Conservation (phyloP, 2,113 vertebrate genomes). For the Cervus canadensis region DNA sequence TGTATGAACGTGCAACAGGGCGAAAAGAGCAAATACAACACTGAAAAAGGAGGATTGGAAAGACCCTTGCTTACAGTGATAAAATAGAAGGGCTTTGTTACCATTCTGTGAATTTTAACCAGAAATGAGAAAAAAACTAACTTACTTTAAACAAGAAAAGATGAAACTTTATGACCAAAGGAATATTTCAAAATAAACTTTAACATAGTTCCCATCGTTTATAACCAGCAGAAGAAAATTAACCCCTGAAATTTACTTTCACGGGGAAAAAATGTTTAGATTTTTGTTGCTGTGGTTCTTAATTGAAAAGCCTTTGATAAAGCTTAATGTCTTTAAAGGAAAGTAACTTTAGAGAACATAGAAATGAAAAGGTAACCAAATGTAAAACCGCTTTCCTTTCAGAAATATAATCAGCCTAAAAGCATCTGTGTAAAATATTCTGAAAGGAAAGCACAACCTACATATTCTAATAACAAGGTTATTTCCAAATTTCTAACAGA, state of each 20-base stretch:
- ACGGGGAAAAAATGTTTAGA: neutral
- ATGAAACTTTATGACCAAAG: neutral
- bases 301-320: neutral
- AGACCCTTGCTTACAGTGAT: neutral
- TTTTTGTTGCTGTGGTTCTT: neutral
- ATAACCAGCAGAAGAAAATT: neutral
- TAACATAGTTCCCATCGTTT: neutral
- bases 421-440: neutral
- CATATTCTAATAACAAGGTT: conserved; percentile 28
- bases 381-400: conserved; percentile 3
- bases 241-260: neutral
- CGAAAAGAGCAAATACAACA: neutral
- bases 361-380: neutral
- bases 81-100: neutral
- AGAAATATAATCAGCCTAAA: conserved; percentile 20
- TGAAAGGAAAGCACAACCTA: conserved; percentile 16
- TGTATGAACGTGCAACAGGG: conserved; percentile 61
- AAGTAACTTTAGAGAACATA: conserved; percentile 27
- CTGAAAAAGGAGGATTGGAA: neutral
- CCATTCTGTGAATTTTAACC: neutral
- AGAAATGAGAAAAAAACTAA: neutral
- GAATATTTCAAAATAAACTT: conserved; percentile 34
- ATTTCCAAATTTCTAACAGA: conserved; percentile 65
- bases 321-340: neutral
- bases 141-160: conserved; percentile 23